A percentile compares a stretch with the other conserved stretches of the same genome.
Conservation (phyloP, 2,113 vertebrate species). For the Entosphenus tridentatus region DNA sequence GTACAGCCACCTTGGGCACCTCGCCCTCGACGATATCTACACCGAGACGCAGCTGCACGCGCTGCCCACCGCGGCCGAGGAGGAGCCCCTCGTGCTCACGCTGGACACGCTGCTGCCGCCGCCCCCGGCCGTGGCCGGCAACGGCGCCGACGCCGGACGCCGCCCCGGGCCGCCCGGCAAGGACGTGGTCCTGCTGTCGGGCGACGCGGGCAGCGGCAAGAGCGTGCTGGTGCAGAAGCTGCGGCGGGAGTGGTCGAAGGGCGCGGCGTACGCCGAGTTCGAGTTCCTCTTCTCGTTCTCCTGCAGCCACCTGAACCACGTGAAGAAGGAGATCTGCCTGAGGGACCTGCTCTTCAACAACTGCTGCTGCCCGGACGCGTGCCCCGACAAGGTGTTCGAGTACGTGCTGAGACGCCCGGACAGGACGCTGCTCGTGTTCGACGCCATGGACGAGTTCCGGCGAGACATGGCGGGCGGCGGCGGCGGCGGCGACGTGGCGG, state of each 20-base stretch:
- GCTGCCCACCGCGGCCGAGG: neutral
- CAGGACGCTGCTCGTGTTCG: constrained; percentile 39
- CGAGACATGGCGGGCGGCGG: constrained; percentile 21
- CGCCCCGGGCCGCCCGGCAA: neutral
- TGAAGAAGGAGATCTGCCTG: constrained; percentile 25
- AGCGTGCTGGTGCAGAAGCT: constrained; percentile 43
- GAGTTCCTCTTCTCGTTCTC: constrained; percentile 45
- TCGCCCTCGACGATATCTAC: neutral
- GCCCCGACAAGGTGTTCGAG: constrained; percentile 32
- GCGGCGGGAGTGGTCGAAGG: constrained; percentile 35
- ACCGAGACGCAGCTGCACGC: neutral
- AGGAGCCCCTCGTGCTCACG: neutral
- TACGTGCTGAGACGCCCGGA: constrained; percentile 40
- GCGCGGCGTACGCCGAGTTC: constrained; percentile 21
- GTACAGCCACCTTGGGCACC: neutral
- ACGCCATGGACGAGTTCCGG: constrained; percentile 52
- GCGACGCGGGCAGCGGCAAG: constrained; percentile 50
- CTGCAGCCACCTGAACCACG: constrained; percentile 36
- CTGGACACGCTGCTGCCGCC: neutral
- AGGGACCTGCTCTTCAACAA: constrained; percentile 35
- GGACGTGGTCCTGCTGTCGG: constrained; percentile 38
- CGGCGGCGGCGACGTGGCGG: constrained; percentile 21
- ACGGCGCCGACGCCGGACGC: neutral
- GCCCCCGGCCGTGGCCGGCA: neutral
- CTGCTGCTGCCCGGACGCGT: constrained; percentile 44